phyloP scores from a whole-genome alignment of 2,888 invertebrate genomes.

The Tipula vernalis region DNA sequence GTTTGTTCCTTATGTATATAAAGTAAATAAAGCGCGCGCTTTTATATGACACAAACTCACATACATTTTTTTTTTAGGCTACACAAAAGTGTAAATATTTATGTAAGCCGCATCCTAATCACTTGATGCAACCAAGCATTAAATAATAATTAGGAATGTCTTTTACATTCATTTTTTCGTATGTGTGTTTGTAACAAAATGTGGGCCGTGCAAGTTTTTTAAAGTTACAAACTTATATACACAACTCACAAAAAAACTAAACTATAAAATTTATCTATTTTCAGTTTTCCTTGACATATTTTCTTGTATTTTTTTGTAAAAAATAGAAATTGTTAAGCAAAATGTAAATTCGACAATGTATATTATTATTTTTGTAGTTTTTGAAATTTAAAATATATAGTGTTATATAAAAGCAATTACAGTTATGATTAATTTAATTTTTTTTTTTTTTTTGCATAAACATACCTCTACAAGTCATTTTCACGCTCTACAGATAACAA shows the following conservation, averaged over 20 bases:
- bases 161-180: background rate
- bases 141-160: background rate
- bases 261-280: background rate
- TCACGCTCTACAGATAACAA: background rate
- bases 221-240: background rate
- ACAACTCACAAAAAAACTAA: background rate
- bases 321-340: background rate
- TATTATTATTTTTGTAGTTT: background rate
- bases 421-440: background rate
- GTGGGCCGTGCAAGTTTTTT: background rate
- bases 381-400: background rate
- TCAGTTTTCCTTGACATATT: slow-evolving; percentile 4
- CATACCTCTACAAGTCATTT: background rate
- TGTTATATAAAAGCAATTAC: background rate
- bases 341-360: background rate
- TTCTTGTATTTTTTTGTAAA: background rate
- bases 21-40: background rate
- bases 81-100: background rate
- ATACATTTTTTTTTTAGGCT: background rate
- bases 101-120: background rate
- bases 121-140: background rate
- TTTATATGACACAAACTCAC: background rate
- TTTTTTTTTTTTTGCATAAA: background rate
- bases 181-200: background rate
- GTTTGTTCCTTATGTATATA: background rate